phyloP scores from a whole-genome alignment of 2,113 vertebrate genomes.

The Hippolais icterina region DNA sequence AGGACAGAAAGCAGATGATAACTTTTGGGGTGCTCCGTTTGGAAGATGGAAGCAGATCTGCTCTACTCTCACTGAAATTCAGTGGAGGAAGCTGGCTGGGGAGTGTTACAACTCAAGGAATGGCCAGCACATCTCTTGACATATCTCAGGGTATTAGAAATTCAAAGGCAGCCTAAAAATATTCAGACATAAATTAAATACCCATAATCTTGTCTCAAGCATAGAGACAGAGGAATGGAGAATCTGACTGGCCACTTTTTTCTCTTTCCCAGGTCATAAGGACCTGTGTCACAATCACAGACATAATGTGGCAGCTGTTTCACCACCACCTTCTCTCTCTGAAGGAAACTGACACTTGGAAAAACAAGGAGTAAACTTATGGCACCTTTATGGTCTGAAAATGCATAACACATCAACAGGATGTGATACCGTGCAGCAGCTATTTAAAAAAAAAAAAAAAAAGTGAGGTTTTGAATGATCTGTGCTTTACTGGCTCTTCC shows the following conservation, averaged over 20 bases:
- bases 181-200: neutral
- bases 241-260: neutral
- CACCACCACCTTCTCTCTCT: neutral
- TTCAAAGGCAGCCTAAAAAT: neutral
- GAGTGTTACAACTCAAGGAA: neutral
- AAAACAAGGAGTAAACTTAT: neutral
- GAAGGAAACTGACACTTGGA: neutral
- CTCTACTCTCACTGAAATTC: neutral
- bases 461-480: neutral
- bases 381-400: neutral
- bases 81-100: accelerated
- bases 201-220: neutral
- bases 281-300: neutral
- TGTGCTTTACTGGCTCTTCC: neutral
- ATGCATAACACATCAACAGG: neutral
- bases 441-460: neutral
- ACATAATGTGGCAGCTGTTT: neutral
- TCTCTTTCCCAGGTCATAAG: neutral
- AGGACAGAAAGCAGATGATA: neutral
- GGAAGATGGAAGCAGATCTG: neutral
- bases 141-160: neutral
- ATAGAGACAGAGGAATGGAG: neutral
- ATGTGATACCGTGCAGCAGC: accelerated
- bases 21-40: neutral
- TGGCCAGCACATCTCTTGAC: neutral